These are phyloP conservation scores for Trichoplusia ni DNA, from an alignment of 1,140 invertebrate species.

Conservation along the genomic window DNA sequence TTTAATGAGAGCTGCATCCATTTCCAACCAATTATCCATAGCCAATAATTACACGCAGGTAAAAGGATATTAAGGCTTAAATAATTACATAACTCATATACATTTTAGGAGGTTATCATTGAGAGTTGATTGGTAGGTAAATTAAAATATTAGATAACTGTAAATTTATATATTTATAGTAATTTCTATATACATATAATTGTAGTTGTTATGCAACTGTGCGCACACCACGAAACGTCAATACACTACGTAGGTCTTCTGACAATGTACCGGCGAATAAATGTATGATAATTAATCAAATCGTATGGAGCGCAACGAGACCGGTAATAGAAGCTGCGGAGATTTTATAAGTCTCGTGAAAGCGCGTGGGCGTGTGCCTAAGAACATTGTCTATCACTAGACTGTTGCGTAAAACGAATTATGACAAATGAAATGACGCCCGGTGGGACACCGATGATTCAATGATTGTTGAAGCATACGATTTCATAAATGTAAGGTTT, in stretches of 20 bases:
- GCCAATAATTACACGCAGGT: too few species aligned
- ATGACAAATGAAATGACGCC: constrained; percentile 35
- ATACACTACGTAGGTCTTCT: constrained; percentile 31
- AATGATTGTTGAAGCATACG: constrained; percentile 11
- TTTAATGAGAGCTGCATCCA: too few species aligned
- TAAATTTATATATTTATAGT: not conserved
- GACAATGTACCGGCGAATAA: constrained; percentile 41
- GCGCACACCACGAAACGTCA: not conserved
- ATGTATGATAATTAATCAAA: constrained; percentile 54
- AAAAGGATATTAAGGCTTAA: too few species aligned
- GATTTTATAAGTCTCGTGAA: constrained; percentile 29
- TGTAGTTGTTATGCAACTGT: constrained; percentile 6
- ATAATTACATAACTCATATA: not conserved
- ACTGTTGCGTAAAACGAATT: constrained; percentile 41
- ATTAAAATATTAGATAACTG: constrained; percentile 2
- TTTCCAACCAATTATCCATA: too few species aligned
- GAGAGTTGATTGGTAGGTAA: not conserved
- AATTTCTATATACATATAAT: not conserved
- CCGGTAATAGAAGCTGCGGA: constrained; percentile 9
- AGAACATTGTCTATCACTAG: constrained; percentile 18
- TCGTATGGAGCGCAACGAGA: constrained; percentile 3
- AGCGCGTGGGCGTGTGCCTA: constrained; percentile 40
- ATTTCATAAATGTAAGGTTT: constrained; percentile 10
- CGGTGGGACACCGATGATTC: too few species aligned
- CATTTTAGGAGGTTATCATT: not conserved